Percentiles rank a stretch among this genome's conserved stretches.
Conservation (phyloP, 2,888 invertebrate species). For the Seira musarum region DNA sequence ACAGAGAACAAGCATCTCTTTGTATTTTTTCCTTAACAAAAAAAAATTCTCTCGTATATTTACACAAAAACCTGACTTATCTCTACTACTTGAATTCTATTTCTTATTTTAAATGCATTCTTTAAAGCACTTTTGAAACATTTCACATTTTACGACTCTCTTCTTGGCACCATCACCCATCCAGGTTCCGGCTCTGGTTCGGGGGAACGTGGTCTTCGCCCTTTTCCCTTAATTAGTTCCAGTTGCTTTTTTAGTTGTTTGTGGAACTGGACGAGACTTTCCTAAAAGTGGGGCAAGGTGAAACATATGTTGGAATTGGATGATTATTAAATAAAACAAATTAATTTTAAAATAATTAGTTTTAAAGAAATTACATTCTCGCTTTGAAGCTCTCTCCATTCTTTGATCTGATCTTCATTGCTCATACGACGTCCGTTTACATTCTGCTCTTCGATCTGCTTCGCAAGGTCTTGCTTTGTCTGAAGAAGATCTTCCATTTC, state of each 20-base stretch:
- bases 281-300: slow-evolving; percentile 73
- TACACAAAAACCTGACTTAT: neutral
- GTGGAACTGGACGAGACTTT: slow-evolving; percentile 80
- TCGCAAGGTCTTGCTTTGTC: slow-evolving; percentile 83
- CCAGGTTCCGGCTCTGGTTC: slow-evolving; percentile 63
- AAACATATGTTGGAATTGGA: neutral
- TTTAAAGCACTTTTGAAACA: too few relatives aligned
- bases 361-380: slow-evolving; percentile 78
- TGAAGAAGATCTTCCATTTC: slow-evolving; percentile 87
- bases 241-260: slow-evolving; percentile 80
- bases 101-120: too few relatives aligned
- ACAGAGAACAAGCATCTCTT: neutral
- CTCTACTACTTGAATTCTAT: too few relatives aligned
- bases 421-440: slow-evolving; percentile 70
- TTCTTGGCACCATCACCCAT: slow-evolving; percentile 64
- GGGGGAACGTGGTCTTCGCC: slow-evolving; percentile 46
- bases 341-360: slow-evolving; percentile 26
- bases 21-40: neutral
- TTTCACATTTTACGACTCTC: slow-evolving; percentile 24
- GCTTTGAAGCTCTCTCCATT: slow-evolving; percentile 79
- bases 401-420: slow-evolving; percentile 75
- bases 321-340: neutral
- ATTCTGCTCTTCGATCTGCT: slow-evolving; percentile 76
- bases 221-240: slow-evolving; percentile 73
- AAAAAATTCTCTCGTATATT: slow-evolving; percentile 1